Base-by-base conservation (phyloP, 2,888 invertebrate species). In the Polyommatus icarus region DNA sequence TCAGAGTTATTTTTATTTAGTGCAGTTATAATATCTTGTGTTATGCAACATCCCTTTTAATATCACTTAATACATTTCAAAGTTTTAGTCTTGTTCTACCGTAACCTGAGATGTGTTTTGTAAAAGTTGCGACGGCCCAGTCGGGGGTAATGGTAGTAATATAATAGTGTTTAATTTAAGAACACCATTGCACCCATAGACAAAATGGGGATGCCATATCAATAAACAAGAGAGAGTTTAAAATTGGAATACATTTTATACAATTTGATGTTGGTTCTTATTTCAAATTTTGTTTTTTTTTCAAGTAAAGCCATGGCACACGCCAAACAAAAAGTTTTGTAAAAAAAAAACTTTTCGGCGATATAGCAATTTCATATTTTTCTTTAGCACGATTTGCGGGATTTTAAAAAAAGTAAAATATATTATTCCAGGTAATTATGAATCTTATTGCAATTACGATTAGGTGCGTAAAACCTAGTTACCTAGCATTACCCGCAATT, bases 61-160 rank as follows among this genome's bases (percentile, higher is more conserved):
- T n/a, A 59, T 59, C 59, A 59, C 20, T 20, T 20, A 20, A 59
- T 57, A 57, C 59, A 59, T 59, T 59, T 59, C 59, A 40, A n/a
- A 36, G 10, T 72, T 24, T 46, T 50, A 7, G 5, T 75, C 50
- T 50, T 50, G 29, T 54, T 54, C 18, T 7, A 75, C 54, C 12
- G 73, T 40, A 75, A 75, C 29, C 20, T 10, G 46, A 73, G 46
- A 20, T 73, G 29, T 29, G 24, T 75, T 73, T 73, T 54, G 50
- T 50, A 50, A 24, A 29, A 29, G 18, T 75, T 29, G 75, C 75
- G 29, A 54, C 29, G 75, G 24, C 54, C 24, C 75, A 50, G 50
- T 75, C 18, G 75, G 75, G 75, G 75, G 75, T 75, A 50, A 75
- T 75, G 75, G 50, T 54, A 50, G 75, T 50, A 75, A 75, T 50